Conservation (phyloP, 2,113 vertebrate genomes). For the Panthera uncia region DNA sequence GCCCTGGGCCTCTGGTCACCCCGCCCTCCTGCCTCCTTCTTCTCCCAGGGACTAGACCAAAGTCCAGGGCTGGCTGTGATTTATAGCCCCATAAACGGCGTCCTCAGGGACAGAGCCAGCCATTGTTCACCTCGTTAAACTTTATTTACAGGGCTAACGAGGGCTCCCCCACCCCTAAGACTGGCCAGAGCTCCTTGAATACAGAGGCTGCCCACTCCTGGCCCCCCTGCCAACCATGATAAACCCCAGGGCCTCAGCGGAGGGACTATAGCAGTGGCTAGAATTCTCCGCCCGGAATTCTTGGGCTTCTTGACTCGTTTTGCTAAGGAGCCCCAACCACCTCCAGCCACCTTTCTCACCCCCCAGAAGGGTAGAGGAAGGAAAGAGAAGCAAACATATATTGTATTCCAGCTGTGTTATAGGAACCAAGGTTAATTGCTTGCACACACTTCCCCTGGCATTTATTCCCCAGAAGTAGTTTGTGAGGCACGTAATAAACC, state of each 20-base stretch:
- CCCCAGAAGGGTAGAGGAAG: background rate
- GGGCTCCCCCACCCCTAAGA: constrained; percentile 69
- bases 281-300: background rate
- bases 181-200: constrained; percentile 62
- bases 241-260: background rate
- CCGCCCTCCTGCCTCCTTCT: constrained; percentile 75
- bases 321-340: background rate
- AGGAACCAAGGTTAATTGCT: constrained; percentile 45
- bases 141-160: constrained; percentile 85
- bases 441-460: constrained; percentile 25
- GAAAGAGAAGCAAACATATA: background rate
- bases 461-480: background rate
- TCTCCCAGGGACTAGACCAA: constrained; percentile 83
- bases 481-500: constrained; percentile 53
- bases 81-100: constrained; percentile 88
- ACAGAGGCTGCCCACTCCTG: constrained; percentile 16
- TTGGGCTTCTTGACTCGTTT: background rate
- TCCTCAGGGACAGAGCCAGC: constrained; percentile 87
- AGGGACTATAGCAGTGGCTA: background rate
- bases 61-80: constrained; percentile 88
- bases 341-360: background rate
- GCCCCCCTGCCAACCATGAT: background rate
- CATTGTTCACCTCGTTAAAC: constrained; percentile 89
- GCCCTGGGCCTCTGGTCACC: constrained; percentile 71
- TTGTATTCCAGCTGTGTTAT: background rate